Conservation (phyloP, 2,888 invertebrate species). For the Plemyria rubiginata region DNA sequence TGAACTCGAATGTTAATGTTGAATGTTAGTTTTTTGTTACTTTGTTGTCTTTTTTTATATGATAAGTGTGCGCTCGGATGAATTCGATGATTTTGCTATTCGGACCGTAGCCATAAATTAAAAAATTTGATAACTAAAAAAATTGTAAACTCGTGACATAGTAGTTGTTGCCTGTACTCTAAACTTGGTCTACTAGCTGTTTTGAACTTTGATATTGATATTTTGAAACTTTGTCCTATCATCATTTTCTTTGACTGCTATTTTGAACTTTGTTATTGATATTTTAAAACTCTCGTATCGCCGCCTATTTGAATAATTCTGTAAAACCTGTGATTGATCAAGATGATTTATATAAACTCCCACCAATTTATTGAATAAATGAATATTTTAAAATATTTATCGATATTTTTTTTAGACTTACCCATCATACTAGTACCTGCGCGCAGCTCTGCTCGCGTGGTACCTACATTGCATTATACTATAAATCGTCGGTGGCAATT, state of each 20-base stretch:
- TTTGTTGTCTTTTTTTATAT: conserved; percentile 9
- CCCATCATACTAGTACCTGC: not conserved
- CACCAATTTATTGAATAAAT: conserved; percentile 41
- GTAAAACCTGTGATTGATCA: conserved; percentile 33
- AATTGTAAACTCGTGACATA: too few relatives aligned
- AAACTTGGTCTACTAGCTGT: too few relatives aligned
- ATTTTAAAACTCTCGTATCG: not conserved
- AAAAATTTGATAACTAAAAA: too few relatives aligned
- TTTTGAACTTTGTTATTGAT: too few relatives aligned
- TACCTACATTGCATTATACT: too few relatives aligned
- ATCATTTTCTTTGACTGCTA: too few relatives aligned
- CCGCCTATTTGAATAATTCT: conserved; percentile 7
- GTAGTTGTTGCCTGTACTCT: too few relatives aligned
- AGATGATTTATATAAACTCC: conserved; percentile 32
- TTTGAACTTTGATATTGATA: too few relatives aligned
- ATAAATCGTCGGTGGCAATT: too few relatives aligned
- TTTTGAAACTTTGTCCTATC: too few relatives aligned
- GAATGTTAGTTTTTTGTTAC: conserved; percentile 4
- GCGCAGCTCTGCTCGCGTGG: too few relatives aligned
- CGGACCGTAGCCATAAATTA: too few relatives aligned
- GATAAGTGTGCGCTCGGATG: conserved; percentile 1
- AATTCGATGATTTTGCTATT: not conserved
- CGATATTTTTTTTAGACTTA: conserved; percentile 6
- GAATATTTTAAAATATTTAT: conserved; percentile 11
- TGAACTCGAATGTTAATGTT: conserved; percentile 12